phyloP scores from a whole-genome alignment of 2,113 vertebrate genomes.

The Stomatorhinus ivindoensis region DNA sequence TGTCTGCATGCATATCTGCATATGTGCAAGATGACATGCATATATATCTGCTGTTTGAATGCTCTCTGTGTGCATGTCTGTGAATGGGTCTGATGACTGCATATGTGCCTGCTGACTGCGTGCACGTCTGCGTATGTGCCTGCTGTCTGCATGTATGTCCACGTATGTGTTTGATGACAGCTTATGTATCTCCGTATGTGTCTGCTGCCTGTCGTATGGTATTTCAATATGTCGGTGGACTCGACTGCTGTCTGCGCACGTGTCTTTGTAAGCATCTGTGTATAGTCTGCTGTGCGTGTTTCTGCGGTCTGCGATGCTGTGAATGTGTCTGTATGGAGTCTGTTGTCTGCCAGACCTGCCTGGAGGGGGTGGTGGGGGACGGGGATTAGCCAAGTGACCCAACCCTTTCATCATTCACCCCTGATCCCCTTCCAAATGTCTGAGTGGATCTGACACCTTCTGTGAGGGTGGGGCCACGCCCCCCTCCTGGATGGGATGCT shows the following conservation, averaged over 20 bases:
- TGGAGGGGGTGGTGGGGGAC: constrained; percentile 12
- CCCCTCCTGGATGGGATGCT: not conserved
- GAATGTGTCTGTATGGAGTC: not conserved
- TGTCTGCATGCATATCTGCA: not conserved
- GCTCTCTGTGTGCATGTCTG: not conserved
- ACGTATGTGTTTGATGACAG: not conserved
- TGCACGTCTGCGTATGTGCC: not conserved
- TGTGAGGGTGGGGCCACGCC: not conserved
- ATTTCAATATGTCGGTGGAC: not conserved
- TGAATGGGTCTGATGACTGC: not conserved
- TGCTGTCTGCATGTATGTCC: not conserved
- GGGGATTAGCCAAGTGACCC: constrained; percentile 44
- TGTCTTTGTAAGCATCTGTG: not conserved
- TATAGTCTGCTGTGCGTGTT: not conserved
- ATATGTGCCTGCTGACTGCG: not conserved
- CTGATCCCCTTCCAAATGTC: constrained; percentile 50
- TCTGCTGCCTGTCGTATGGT: not conserved
- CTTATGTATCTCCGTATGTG: not conserved
- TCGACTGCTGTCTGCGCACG: not conserved
- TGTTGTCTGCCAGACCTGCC: constrained; percentile 4
- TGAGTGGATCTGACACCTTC: constrained; percentile 25
- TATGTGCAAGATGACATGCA: not conserved
- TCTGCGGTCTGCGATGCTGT: not conserved
- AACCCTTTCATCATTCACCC: constrained; percentile 61
- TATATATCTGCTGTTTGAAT: not conserved